Evolutionary conservation across 2,888 invertebrate genomes (phyloP).

Genomic region (Lasioglossum vierecki): DNA sequence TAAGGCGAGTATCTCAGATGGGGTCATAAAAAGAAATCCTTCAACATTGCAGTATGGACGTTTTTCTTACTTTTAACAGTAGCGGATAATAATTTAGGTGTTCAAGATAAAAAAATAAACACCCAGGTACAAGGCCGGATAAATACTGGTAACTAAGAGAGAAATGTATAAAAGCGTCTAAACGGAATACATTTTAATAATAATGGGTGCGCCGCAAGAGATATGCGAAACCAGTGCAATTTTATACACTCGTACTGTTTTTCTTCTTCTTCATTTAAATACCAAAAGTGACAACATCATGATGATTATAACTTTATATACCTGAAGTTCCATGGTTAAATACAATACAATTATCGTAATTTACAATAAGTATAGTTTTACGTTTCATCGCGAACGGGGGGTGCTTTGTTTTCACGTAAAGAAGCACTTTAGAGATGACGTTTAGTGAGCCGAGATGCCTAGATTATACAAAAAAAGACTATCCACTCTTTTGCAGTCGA

Average conservation of each 20-base stretch:
- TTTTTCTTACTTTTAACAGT: no score
- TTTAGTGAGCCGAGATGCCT: conserved; percentile 64
- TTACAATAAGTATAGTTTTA: conserved; percentile 62
- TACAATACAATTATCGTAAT: conserved; percentile 65
- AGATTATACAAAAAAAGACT: conserved; percentile 67
- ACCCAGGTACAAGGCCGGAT: conserved; percentile 43
- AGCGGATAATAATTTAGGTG: no score
- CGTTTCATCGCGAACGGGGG: conserved; percentile 55
- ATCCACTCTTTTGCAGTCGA: conserved; percentile 68
- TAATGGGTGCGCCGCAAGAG: conserved; percentile 50
- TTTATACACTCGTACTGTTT: conserved; percentile 45
- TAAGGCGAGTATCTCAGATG: no score
- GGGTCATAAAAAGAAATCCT: no score
- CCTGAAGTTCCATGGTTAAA: conserved; percentile 63
- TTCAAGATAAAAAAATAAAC: no score
- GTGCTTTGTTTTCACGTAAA: conserved; percentile 60
- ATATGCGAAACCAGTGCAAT: conserved; percentile 49
- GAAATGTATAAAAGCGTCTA: conserved; percentile 47
- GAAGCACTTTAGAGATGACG: conserved; percentile 61
- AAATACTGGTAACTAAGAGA: conserved; percentile 53
- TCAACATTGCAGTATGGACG: no score
- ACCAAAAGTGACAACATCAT: conserved; percentile 67
- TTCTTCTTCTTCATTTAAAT: conserved; percentile 34
- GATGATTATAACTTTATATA: conserved; percentile 67
- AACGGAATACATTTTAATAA: conserved; percentile 52